Percentiles rank a stretch among this genome's conserved stretches.
These are phyloP conservation scores for Bactericera cockerelli DNA, from an alignment of 1,140 invertebrate genomes.

Conservation along the genomic window DNA sequence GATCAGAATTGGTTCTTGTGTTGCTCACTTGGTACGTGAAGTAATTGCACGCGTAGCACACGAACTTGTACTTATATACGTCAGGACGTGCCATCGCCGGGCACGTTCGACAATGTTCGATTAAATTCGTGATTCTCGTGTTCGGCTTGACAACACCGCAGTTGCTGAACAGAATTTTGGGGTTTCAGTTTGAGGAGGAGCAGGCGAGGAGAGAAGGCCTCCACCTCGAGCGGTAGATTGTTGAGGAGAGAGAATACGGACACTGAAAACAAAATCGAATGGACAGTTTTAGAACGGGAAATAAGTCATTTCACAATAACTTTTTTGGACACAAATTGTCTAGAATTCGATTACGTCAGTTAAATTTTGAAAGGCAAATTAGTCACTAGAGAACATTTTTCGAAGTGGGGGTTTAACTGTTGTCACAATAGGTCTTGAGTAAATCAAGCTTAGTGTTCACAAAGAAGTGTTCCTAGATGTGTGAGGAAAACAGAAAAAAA, in stretches of 20 bases:
- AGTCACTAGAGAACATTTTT: no score
- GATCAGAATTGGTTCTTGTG: background rate
- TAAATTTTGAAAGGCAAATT: no score
- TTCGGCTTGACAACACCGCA: background rate
- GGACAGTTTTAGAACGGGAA: no score
- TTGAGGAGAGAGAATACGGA: conserved; percentile 4
- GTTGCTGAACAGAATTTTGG: conserved; percentile 1
- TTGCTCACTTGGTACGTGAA: conserved; percentile 1
- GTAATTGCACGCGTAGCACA: background rate
- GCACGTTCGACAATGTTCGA: conserved; percentile 3
- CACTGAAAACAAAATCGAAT: background rate
- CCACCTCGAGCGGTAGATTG: background rate
- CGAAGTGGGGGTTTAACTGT: no score
- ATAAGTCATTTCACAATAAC: no score
- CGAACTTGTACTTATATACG: background rate
- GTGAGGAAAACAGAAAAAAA: no score
- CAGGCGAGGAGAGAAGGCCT: background rate
- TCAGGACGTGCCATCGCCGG: background rate
- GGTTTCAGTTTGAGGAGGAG: background rate
- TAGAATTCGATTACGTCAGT: no score
- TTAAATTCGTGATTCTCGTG: background rate
- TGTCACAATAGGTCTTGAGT: no score
- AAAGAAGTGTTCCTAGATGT: no score
- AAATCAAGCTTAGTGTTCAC: no score
- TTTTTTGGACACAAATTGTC: no score